These are phyloP conservation scores for Labia minor DNA, from an alignment of 2,888 invertebrate genomes.

Conservation along the genomic window DNA sequence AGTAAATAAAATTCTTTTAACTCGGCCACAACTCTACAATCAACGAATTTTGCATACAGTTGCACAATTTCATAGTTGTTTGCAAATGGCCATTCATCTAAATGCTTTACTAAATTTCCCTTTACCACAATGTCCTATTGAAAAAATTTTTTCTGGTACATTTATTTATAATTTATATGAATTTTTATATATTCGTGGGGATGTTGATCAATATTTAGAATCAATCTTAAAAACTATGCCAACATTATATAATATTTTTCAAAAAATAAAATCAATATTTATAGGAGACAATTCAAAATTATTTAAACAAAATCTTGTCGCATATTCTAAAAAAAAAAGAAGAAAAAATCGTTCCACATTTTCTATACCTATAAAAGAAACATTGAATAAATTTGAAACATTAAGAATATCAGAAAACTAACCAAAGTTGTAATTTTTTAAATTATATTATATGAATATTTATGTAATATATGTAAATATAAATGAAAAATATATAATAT, in stretches of 20 bases:
- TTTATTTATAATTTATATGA: slow-evolving; percentile 60
- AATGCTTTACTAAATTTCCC: slow-evolving; percentile 54
- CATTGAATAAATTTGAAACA: background rate
- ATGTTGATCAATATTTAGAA: background rate
- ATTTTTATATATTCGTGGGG: background rate
- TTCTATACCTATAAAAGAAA: background rate
- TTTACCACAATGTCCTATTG: slow-evolving; percentile 45
- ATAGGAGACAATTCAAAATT: background rate
- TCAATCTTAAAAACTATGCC: background rate
- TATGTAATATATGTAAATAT: too few relatives aligned
- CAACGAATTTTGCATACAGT: slow-evolving; percentile 48
- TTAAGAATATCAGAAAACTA: background rate
- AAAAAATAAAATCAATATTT: background rate
- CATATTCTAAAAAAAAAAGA: background rate
- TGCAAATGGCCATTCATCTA: slow-evolving; percentile 47
- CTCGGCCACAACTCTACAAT: slow-evolving; percentile 46
- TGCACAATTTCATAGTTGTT: slow-evolving; percentile 54
- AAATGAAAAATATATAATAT: too few relatives aligned
- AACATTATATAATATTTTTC: background rate
- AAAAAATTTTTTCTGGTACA: slow-evolving; percentile 61
- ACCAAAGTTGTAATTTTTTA: too few relatives aligned
- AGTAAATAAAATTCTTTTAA: slow-evolving; percentile 43
- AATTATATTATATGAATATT: too few relatives aligned
- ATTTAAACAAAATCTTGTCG: background rate
- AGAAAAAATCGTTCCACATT: background rate